phyloP scores from a whole-genome alignment of 2,113 vertebrate genomes.

The Serilophus lunatus region DNA sequence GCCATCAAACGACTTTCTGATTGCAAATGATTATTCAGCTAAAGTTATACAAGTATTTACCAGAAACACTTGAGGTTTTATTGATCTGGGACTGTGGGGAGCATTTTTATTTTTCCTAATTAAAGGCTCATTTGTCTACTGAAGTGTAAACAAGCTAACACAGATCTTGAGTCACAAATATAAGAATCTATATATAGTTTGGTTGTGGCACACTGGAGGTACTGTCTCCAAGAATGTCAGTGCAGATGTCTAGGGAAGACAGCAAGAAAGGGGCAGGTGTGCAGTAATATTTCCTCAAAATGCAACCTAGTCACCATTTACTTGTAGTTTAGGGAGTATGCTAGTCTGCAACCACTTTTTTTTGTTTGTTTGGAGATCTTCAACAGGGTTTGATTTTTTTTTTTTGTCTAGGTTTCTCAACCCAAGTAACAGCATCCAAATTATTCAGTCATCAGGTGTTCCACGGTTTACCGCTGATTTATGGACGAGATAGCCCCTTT shows the following conservation, averaged over 20 bases:
- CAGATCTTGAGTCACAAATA: neutral
- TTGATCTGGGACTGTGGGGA: accelerated
- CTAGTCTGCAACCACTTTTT: neutral
- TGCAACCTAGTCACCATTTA: neutral
- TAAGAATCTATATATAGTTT: neutral
- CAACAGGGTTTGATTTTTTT: neutral
- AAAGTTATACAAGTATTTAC: neutral
- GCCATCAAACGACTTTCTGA: neutral
- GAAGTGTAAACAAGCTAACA: neutral
- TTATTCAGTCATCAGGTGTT: neutral
- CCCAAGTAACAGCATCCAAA: neutral
- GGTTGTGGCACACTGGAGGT: neutral
- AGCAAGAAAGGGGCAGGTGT: neutral
- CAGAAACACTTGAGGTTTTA: neutral
- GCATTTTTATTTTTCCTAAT: neutral
- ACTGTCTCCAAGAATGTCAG: neutral
- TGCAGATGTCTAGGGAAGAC: neutral
- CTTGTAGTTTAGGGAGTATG: neutral
- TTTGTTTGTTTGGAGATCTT: neutral
- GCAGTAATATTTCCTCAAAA: neutral
- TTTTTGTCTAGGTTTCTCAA: neutral
- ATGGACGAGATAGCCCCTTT: neutral
- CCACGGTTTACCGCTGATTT: neutral
- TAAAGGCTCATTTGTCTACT: neutral
- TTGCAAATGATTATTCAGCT: neutral